These are phyloP conservation scores for Rhagoletis pomonella DNA, from an alignment of 1,140 invertebrate species.

Conservation along the genomic window DNA sequence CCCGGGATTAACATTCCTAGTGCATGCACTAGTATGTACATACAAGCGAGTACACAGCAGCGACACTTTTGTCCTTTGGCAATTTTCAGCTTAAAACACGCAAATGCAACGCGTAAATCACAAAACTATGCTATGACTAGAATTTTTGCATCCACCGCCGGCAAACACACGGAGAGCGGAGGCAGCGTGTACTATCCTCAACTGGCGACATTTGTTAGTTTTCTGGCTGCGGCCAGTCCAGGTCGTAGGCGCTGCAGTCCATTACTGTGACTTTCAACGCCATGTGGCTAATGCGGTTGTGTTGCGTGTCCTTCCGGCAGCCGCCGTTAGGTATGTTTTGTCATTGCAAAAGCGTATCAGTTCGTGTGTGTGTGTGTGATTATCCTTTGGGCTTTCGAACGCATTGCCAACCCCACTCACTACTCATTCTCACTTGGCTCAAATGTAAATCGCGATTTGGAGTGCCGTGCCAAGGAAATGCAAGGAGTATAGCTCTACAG, in stretches of 20 bases:
- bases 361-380: neutral
- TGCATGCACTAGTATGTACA: too few species aligned
- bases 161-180: too few species aligned
- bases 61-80: conserved; percentile 13
- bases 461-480: neutral
- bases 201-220: neutral
- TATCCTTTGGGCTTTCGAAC: neutral
- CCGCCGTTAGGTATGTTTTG: neutral
- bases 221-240: neutral
- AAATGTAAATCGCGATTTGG: conserved; percentile 9
- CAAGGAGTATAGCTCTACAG: neutral
- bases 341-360: neutral
- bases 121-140: neutral
- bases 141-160: neutral
- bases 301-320: neutral
- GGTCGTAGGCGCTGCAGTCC: neutral
- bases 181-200: too few species aligned
- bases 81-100: neutral
- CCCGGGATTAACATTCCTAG: too few species aligned
- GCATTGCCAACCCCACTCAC: neutral
- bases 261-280: conserved; percentile 22
- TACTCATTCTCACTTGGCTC: neutral
- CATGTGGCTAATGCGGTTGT: conserved; percentile 23
- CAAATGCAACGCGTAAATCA: conserved; percentile 27
- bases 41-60: neutral